phyloP scores from a whole-genome alignment of 2,113 vertebrate species.

The Monarcha castaneiventris region DNA sequence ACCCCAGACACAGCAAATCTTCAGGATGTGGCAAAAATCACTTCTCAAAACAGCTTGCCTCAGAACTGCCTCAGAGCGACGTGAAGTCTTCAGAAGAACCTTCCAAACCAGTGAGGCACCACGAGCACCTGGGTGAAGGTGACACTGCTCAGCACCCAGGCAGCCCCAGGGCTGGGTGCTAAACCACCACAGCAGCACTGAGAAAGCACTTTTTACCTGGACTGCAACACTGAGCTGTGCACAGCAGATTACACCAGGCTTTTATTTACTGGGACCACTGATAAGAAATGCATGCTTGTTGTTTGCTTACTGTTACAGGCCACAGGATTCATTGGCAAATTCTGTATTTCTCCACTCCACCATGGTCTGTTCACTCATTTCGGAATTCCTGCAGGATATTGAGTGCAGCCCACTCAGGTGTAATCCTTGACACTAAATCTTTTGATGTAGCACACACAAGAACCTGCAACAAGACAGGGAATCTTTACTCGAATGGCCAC shows the following conservation, averaged over 20 bases:
- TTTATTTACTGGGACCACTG: neutral
- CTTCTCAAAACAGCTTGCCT: neutral
- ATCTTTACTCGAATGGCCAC: neutral
- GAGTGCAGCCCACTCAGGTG: neutral
- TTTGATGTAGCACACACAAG: neutral
- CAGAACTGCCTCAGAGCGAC: neutral
- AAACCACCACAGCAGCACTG: neutral
- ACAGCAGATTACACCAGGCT: neutral
- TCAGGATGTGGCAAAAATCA: neutral
- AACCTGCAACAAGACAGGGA: neutral
- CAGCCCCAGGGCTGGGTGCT: neutral
- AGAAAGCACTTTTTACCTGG: neutral
- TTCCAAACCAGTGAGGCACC: neutral
- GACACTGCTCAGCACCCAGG: neutral
- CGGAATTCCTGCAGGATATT: neutral
- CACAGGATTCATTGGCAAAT: neutral
- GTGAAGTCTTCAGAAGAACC: neutral
- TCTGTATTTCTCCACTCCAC: neutral
- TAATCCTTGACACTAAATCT: neutral
- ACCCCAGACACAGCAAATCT: neutral
- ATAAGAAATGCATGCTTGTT: neutral
- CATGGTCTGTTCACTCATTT: neutral
- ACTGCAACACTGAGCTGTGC: neutral
- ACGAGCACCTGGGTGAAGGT: rapidly evolving
- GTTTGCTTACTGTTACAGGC: neutral